Evolutionary conservation across 1,140 invertebrate species (phyloP), one percentile per base, ranked within the genome.

Genomic region (Bicyclus anynana): DNA sequence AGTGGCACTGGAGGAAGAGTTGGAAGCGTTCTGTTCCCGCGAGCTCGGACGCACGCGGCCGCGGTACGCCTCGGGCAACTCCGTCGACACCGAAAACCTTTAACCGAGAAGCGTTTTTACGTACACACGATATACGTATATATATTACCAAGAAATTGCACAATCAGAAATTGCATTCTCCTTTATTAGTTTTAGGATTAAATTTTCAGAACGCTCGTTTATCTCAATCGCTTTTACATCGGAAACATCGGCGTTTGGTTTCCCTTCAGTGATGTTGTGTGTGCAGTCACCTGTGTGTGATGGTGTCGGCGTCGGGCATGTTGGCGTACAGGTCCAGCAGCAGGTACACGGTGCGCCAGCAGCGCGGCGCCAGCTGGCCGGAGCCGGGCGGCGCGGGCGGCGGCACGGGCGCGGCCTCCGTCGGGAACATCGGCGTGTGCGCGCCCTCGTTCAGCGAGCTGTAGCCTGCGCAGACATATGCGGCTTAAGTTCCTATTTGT

Each of bases 271-370:
- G 29, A 3, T 2, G 12, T 2, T 5, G 23, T 7, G 23, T 35
- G 29, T 2, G 4, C 2, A 10, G 7, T 9, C 23, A 86, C 87
- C 87, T 81, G 67, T 89, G 87, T n/a, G 84, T 87, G 10, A 98
- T 94, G 0, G 96, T 98, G 84, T 98, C 98, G 0, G 96, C 96
- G 75, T 98, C 97, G 0, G 97, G 97, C 92, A 97, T 95, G 13
- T 95, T 97, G 2, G 97, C 96, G 78, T 99, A 98, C 16, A 98
- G 86, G 73, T 98, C 96, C 27, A 99, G 85, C 13, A 99, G 90
- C 81, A 97, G 94, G 78, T 97, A 98, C 62, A 99, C 94, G 5
- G 96, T 98, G 77, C 95, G 94, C 97, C 97, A 99, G 76, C 97
- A 99, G 64, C 94, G 93, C 10, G 96, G 95, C 1, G 93, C 94